Base-by-base conservation (phyloP, 2,888 invertebrate species). In the Chymomyza amoena region DNA sequence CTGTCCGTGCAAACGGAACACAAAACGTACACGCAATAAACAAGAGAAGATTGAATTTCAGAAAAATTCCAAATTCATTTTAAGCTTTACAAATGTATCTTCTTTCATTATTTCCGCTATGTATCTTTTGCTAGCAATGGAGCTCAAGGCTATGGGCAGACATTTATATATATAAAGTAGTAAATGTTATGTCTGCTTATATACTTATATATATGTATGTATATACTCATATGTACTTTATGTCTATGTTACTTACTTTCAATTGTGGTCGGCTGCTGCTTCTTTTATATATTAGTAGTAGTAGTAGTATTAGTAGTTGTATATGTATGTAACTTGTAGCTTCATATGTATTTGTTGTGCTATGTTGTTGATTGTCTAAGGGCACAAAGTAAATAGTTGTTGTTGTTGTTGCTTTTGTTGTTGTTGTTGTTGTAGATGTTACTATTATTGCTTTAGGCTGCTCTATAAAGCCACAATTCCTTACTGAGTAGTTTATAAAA, bases 301-400 rank as follows among this genome's bases (percentile, higher is more conserved):
- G 32, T 32, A 6, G 32, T 32, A 5, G 32, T 32, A 6, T 2
- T 32, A 7, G 6, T 32, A 32, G 32, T 3, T 4, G 25, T 45
- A 4, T n/a, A 28, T 10, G 1, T 51, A 54, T 20, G 61, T 50
- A 36, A 7, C 61, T 61, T 18, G 28, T 28, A 39, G 7, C 15
- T 36, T 36, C 36, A 61, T 15, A 18, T 61, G 28, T 72, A 66
- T 61, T 15, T 16, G 15, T 61, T 28, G 28, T 36, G 36, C 16
- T 61, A 9, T 32, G 32, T 32, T 32, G 61, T 73, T 66, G 77
- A 76, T 76, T 76, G 77, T 76, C 72, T 76, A 75, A 75, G 75
- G 76, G 76, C 75, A 76, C 72, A 76, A 66, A 51, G 76, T 76
- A 76, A 72, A 20, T 59, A 15, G 59, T 64, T 69, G 60, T 64